Base-by-base conservation (phyloP, 2,888 invertebrate species). In the Mongoloraphidia duomilia region DNA sequence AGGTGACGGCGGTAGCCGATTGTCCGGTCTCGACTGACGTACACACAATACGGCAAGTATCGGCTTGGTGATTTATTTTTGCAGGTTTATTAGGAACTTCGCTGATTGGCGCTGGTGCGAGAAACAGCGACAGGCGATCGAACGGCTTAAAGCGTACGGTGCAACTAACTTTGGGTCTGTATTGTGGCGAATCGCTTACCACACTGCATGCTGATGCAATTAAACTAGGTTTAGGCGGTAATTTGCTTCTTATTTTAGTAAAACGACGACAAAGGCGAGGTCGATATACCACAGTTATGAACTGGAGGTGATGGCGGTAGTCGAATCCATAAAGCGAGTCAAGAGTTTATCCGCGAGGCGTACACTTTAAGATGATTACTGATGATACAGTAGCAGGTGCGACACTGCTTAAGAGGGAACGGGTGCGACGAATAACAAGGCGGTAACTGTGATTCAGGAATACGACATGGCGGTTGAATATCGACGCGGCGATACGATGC, bases 311-410 rank as follows among this genome's bases (percentile, higher is more conserved):
- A 12, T 55, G 44, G 50, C 49, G n/a, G 41, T 52, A 6, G 47
- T 54, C 36, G 51, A 54, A 49, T 38, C 51, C n/a, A 13, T 51
- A 6, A 45, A 46, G 10, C 44, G 46, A 12, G 51, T 54, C 13
- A n/a, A 42, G 52, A 14, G 51, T 50, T 10, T 55, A 54, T 41
- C 38, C 53, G 17, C 34, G 52, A 34, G 51, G 50, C 11, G 35
- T 49, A 37, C 41, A 46, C 46, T 54, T 55, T 45, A 53, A 48
- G 47, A 49, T 53, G 43, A 50, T 54, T 8, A 54, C 54, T 17
- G 55, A 54, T 37, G 54, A 52, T 40, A 41, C 52, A 13, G 53
- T 52, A 6, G 46, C 54, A 12, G 41, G 44, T 9, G 35, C 49
- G 11, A 34, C 49, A 14, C 10, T 44, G 44, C 36, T 26, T 33